Percentiles rank a stretch among this genome's conserved stretches.
These are phyloP conservation scores for Antennarius maculatus DNA, from an alignment of 2,797 vertebrate species.

Conservation along the genomic window DNA sequence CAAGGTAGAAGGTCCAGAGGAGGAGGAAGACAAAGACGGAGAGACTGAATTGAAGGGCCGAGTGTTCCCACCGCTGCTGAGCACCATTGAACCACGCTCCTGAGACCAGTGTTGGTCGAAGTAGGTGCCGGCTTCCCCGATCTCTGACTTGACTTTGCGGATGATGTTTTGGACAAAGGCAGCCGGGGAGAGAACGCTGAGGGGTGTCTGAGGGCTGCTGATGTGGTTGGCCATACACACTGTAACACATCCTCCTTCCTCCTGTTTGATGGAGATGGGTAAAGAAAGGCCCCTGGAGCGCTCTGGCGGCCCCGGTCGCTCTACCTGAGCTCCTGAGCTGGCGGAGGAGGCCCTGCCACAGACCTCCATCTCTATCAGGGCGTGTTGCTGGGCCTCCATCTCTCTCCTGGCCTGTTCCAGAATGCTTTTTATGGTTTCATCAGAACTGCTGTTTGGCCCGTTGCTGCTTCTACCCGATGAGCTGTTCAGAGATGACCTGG, in stretches of 20 bases:
- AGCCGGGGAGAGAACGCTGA: slow-evolving; percentile 92
- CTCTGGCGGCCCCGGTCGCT: slow-evolving; percentile 73
- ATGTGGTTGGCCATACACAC: slow-evolving; percentile 76
- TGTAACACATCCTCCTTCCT: slow-evolving; percentile 80
- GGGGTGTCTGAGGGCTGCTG: slow-evolving; percentile 83
- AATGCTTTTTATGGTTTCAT: slow-evolving; percentile 95
- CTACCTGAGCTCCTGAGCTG: slow-evolving; percentile 70
- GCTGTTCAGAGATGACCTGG: slow-evolving; percentile 80
- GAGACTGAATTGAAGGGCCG: slow-evolving; percentile 90
- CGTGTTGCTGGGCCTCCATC: slow-evolving; percentile 96
- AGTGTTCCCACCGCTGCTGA: slow-evolving; percentile 47
- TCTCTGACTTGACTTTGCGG: slow-evolving; percentile 97
- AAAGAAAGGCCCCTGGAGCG: slow-evolving; percentile 63
- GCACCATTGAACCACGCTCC: slow-evolving; percentile 83
- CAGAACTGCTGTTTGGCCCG: slow-evolving; percentile 83
- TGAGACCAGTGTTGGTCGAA: slow-evolving; percentile 98
- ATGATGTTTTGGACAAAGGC: slow-evolving; percentile 98
- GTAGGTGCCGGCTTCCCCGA: slow-evolving; percentile 92
- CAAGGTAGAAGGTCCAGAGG: slow-evolving; percentile 84
- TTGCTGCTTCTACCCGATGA: slow-evolving; percentile 83
- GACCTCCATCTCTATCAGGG: slow-evolving; percentile 91
- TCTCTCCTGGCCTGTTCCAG: slow-evolving; percentile 91
- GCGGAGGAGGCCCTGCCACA: slow-evolving; percentile 70
- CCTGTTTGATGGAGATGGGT: slow-evolving; percentile 89
- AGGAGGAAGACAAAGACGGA: slow-evolving; percentile 92